Evolutionary conservation across 1,140 invertebrate species (phyloP).

Genomic region (Caerostris extrusa): DNA sequence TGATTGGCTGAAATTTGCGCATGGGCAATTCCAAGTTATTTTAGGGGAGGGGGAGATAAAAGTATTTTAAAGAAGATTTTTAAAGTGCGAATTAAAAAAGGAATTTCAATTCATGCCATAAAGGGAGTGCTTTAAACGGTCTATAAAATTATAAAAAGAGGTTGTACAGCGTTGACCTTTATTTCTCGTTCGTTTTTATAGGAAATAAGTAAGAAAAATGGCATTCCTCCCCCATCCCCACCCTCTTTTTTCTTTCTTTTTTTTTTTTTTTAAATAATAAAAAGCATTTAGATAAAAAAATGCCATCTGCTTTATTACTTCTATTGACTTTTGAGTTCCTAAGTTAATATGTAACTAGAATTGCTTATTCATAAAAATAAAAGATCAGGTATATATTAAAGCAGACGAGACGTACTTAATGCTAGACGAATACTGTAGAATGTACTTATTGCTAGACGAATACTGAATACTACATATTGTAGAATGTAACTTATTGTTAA

Average conservation of each 20-base stretch:
- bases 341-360: too few species aligned
- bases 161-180: not conserved
- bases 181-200: not conserved
- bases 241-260: not conserved
- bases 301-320: too few species aligned
- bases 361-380: too few species aligned
- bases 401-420: not conserved
- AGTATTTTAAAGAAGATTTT: constrained; percentile 29
- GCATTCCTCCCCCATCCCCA: too few species aligned
- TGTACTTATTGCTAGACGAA: not conserved
- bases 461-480: too few species aligned
- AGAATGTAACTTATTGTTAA: too few species aligned
- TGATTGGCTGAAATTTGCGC: constrained; percentile 55
- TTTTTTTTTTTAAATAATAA: not conserved
- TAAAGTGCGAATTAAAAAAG: constrained; percentile 42
- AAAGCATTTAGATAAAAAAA: not conserved
- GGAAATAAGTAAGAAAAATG: not conserved
- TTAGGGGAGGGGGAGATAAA: constrained; percentile 28
- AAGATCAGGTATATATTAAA: not conserved
- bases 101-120: not conserved
- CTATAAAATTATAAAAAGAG: not conserved
- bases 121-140: not conserved
- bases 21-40: constrained; percentile 53
- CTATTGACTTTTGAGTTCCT: too few species aligned
- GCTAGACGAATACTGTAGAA: not conserved